Base-by-base conservation (phyloP, 2,888 invertebrate genomes). In the Eilema depressum region DNA sequence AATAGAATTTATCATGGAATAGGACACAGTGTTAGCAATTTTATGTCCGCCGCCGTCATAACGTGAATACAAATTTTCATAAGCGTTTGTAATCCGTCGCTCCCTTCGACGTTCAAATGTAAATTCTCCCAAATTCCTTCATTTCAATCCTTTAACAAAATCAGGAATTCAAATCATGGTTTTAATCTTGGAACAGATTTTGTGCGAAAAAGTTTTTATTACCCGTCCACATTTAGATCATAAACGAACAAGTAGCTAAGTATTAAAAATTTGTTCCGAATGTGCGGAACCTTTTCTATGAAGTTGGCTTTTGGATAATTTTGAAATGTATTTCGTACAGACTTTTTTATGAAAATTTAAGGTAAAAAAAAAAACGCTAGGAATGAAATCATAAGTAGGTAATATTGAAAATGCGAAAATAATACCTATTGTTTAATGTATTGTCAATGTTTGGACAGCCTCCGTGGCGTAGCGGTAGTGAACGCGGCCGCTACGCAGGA, bases 91-190 rank as follows among this genome's bases (percentile, higher is more conserved):
- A 86, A 87, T 85, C 83, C 84, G 68, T 69, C 73, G 74, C 83
- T 79, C 85, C 83, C 80, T 75, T 81, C 73, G 73, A 76, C 81
- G 81, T 85, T 86, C 81, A 85, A 86, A 88, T 89, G 87, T 86
- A 85, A 89, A 89, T 88, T 89, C 75, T 62, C 68, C 63, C 70
- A 73, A 82, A 80, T 82, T 86, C 79, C 86, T 84, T 86, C 85
- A 85, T 87, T 89, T 86, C 84, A 88, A 89, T 87, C 88, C 86
- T 89, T 89, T 86, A 81, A 76, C 78, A 66, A 81, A 87, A 89
- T 88, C 86, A 86, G 70, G 79, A 83, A 88, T 87, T 87, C 83
- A 82, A 82, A 82, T 84, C 63, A 76, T 71, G 76, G 73, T 76
- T 80, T 75, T 69, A 74, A 77, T 74, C 68, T 77, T 64, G 62